Evolutionary conservation across 1,140 invertebrate genomes (phyloP), one percentile per base, ranked within the genome.

Genomic region (Coelopa frigida): DNA sequence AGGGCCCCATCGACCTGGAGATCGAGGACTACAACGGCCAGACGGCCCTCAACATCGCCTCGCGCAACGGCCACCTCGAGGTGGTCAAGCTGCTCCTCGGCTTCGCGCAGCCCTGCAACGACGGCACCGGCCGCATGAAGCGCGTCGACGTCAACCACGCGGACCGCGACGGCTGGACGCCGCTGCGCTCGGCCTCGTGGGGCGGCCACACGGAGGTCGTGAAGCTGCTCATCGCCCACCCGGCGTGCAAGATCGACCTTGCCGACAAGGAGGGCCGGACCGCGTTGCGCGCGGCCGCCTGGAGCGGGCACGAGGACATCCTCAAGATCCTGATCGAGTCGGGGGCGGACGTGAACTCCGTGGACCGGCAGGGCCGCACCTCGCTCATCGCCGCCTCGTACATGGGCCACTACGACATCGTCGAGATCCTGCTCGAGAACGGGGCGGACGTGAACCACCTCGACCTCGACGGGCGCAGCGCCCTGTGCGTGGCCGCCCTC

Each of bases 341-440:
- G 17, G 80, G 81, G 3, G 84, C 86, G 0, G 76, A 80, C 57
- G 84, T 89, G 0, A 88, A 91, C 59, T 78, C 80, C n/a, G 84
- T 86, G 2, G 89, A 93, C 68, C 81, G 81, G 32, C 89, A 93
- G 64, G 86, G 88, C 17, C 77, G 92, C 50, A 95, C 91, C 3
- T 89, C 91, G 0, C 72, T 95, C n/a, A 87, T 93, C 54, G 90
- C 86, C 0, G 87, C 87, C 21, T 85, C 87, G 0, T 89, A 89
- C 59, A 89, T 88, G 90, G 91, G 82, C 23, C 92, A 96, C 72
- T 87, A 89, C 33, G 90, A 94, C 53, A 94, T 95, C 47, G 92
- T 95, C 2, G 78, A 85, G 48, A 81, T 86, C 56, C 72, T 97
- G 6, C 71, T 96, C 6, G 83, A 89, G 54, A 84, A 84, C 48